Conservation (phyloP, 2,797 vertebrate genomes). For the Anguilla marmorata region DNA sequence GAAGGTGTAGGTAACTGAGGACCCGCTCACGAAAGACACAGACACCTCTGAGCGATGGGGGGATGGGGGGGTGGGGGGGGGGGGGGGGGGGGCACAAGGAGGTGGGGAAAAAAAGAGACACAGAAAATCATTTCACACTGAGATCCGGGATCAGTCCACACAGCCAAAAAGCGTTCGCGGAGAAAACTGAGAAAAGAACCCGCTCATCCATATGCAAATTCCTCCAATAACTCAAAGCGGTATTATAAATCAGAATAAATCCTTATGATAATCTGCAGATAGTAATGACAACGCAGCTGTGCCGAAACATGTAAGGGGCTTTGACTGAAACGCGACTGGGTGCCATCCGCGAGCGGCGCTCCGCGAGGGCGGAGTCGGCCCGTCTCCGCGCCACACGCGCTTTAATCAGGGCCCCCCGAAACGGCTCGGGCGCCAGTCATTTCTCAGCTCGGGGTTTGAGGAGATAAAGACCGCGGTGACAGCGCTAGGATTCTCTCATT, state of each 20-base stretch:
- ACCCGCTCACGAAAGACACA: slow-evolving; percentile 85
- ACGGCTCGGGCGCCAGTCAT: neutral
- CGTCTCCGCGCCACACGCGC: neutral
- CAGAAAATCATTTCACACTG: neutral
- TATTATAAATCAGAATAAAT: slow-evolving; percentile 19
- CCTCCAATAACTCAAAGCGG: slow-evolving; percentile 2
- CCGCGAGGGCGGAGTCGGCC: neutral
- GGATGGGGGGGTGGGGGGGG: slow-evolving; percentile 47
- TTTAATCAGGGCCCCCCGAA: neutral
- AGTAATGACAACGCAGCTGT: neutral
- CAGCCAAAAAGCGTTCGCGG: neutral
- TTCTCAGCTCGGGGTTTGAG: slow-evolving; percentile 13
- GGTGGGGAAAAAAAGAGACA: neutral
- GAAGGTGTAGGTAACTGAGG: slow-evolving; percentile 88
- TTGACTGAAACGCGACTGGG: neutral
- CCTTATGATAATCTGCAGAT: slow-evolving; percentile 4
- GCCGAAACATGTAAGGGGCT: neutral
- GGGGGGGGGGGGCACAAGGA: slow-evolving; percentile 28
- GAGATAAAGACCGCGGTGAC: slow-evolving; percentile 10
- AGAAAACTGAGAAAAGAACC: neutral
- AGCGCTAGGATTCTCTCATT: slow-evolving; percentile 16
- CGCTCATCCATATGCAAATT: slow-evolving; percentile 35
- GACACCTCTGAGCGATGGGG: slow-evolving; percentile 84
- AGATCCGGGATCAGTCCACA: neutral
- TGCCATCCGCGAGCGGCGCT: neutral